phyloP scores from a whole-genome alignment of 64 coral and sea anemone species.

The Anthopleura sola region DNA sequence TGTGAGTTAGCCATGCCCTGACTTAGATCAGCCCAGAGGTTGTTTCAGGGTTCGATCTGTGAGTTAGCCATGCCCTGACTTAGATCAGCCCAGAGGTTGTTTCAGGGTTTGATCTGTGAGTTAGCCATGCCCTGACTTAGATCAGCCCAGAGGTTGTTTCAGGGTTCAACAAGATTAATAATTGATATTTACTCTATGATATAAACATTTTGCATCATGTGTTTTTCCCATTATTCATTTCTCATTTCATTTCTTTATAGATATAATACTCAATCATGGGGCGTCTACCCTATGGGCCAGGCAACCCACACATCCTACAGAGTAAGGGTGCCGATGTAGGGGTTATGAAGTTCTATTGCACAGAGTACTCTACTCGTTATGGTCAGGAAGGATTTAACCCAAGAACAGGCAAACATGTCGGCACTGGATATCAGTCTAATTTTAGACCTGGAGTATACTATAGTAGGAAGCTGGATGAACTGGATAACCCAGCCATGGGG shows the following conservation, averaged over 20 bases:
- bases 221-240: background rate
- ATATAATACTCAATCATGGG: constrained; percentile 40
- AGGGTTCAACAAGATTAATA: too few species aligned
- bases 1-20: too few species aligned
- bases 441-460: constrained; percentile 98
- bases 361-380: constrained; percentile 93
- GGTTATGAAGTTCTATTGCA: constrained; percentile 95
- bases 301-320: constrained; percentile 86
- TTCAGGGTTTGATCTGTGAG: too few species aligned
- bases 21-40: too few species aligned
- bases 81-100: too few species aligned
- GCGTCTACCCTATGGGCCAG: constrained; percentile 88
- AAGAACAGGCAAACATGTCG: constrained; percentile 75
- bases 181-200: too few species aligned
- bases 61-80: too few species aligned
- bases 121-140: too few species aligned
- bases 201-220: too few species aligned
- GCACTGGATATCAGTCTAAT: constrained; percentile 98
- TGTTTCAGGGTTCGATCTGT: too few species aligned
- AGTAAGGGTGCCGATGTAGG: constrained; percentile 85
- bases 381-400: constrained; percentile 83
- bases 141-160: too few species aligned
- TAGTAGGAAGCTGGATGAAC: constrained; percentile 87
- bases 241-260: background rate
- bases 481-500: constrained; percentile 97